Conservation (phyloP, 30 jellyfish, hydroid and myxozoan species). For the Hydractinia echinata region DNA sequence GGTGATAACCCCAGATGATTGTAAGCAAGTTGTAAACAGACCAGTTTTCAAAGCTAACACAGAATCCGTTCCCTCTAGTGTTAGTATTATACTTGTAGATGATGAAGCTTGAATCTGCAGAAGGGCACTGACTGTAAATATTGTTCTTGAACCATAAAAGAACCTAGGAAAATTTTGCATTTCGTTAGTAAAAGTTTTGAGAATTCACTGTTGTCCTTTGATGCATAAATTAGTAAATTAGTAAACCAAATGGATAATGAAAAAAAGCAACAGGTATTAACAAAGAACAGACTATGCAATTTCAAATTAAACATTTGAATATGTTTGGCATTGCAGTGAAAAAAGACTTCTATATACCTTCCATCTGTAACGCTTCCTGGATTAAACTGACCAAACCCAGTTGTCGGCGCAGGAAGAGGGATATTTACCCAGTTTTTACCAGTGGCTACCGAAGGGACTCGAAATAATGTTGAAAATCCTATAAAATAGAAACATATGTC, state of each 20-base stretch:
- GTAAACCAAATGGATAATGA: too few species aligned
- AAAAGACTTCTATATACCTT: conserved; percentile 20
- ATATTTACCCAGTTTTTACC: conserved; percentile 61
- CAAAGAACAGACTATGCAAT: too few species aligned
- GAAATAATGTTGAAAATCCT: conserved; percentile 68
- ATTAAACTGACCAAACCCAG: conserved; percentile 59
- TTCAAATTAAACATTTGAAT: too few species aligned
- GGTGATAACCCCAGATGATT: background rate
- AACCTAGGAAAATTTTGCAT: conserved; percentile 31
- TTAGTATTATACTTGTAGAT: background rate
- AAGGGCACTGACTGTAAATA: conserved; percentile 50
- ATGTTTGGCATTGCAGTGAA: background rate
- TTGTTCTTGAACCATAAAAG: conserved; percentile 33
- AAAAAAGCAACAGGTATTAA: too few species aligned
- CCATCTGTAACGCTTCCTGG: conserved; percentile 39
- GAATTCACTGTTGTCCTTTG: too few species aligned
- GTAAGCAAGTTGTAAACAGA: background rate
- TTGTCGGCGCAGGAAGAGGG: conserved; percentile 48
- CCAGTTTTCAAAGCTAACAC: conserved; percentile 10
- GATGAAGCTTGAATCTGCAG: conserved; percentile 48
- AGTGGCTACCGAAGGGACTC: conserved; percentile 22
- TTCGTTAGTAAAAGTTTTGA: too few species aligned
- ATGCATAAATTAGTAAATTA: too few species aligned
- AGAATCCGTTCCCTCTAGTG: conserved; percentile 12
- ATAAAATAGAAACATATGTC: background rate